Evolutionary conservation across 92 coral and sea anemone genomes (phyloP).

Genomic region (Parazoanthus darwini): DNA sequence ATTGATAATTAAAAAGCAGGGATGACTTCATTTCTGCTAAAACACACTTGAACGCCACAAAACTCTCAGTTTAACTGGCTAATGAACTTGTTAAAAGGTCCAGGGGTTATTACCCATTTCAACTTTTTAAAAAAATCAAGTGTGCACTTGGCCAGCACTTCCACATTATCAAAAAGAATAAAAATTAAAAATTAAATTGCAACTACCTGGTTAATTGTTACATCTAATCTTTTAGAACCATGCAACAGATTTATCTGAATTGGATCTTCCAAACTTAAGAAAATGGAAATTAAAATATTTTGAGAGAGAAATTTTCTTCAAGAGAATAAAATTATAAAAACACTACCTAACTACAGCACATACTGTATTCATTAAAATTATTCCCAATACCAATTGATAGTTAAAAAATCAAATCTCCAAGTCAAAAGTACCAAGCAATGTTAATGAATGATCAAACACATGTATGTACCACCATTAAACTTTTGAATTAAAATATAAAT

Average conservation of each 20-base stretch:
- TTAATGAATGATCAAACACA: background rate
- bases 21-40: too few relatives aligned
- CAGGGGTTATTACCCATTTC: background rate
- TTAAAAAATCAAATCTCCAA: background rate
- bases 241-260: too few relatives aligned
- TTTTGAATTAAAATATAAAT: background rate
- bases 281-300: too few relatives aligned
- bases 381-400: background rate
- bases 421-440: slow-evolving; percentile 15
- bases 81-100: background rate
- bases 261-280: too few relatives aligned
- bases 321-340: background rate
- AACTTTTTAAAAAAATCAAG: background rate
- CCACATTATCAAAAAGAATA: too few relatives aligned
- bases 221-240: too few relatives aligned
- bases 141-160: background rate
- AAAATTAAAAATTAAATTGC: too few relatives aligned
- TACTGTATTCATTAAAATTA: too few relatives aligned
- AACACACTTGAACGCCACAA: background rate
- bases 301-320: background rate
- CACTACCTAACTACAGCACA: background rate
- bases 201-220: background rate
- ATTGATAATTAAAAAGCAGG: background rate
- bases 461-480: background rate
- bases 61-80: background rate